phyloP scores from a whole-genome alignment of 2,113 vertebrate genomes.

The Brachyhypopomus occidentalis region DNA sequence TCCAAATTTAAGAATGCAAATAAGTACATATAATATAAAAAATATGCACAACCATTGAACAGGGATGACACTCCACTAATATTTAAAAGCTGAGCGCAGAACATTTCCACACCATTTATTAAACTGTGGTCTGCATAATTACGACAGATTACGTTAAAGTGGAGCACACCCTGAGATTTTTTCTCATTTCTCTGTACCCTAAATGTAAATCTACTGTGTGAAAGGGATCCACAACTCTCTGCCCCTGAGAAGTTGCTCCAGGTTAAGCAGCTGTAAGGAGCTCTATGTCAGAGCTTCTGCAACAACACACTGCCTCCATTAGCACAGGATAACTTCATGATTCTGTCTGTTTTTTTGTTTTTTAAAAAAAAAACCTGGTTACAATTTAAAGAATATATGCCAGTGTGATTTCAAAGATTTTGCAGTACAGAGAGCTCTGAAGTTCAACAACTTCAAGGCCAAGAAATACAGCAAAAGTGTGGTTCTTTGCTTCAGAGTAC shows the following conservation, averaged over 20 bases:
- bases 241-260: background rate
- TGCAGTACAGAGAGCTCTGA: too few species aligned
- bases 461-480: background rate
- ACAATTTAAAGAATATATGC: too few species aligned
- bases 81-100: constrained; percentile 21
- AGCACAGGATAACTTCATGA: background rate
- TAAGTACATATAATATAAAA: background rate
- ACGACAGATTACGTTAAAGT: constrained; percentile 34
- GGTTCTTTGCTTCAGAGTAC: background rate
- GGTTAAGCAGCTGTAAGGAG: background rate
- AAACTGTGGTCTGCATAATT: constrained; percentile 35
- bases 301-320: background rate
- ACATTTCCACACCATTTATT: constrained; percentile 23
- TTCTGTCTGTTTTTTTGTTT: too few species aligned
- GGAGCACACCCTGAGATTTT: constrained; percentile 14
- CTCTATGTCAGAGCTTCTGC: background rate
- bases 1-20: background rate
- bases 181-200: background rate
- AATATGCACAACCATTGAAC: background rate
- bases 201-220: background rate
- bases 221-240: background rate
- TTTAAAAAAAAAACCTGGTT: too few species aligned
- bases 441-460: background rate
- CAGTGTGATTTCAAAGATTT: too few species aligned
- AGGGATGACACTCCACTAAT: background rate